phyloP scores from a whole-genome alignment of 2,113 vertebrate genomes.

The Grammomys dolichurus region DNA sequence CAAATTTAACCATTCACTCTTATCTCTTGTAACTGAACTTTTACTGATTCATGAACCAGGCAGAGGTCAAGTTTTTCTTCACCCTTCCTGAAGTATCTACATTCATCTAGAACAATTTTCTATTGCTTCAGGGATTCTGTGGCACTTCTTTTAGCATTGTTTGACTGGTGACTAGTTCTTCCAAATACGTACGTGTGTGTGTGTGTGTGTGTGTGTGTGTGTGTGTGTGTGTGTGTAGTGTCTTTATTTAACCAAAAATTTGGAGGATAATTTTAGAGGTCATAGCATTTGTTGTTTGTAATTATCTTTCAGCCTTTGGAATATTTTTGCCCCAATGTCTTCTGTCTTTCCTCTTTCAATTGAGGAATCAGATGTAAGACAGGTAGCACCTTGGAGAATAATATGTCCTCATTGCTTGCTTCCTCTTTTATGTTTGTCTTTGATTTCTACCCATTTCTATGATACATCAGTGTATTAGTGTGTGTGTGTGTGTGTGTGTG shows the following conservation, averaged over 20 bases:
- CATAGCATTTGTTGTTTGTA: background rate
- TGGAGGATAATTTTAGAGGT: background rate
- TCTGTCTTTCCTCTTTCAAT: constrained; percentile 1
- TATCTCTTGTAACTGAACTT: constrained; percentile 12
- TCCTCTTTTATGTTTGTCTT: constrained; percentile 26
- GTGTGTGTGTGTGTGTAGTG: background rate
- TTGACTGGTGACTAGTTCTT: background rate
- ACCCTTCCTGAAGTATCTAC: background rate
- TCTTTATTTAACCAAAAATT: constrained; percentile 12
- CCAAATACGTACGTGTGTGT: background rate
- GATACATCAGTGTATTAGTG: background rate
- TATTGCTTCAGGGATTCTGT: background rate
- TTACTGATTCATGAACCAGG: background rate
- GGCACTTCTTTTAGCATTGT: background rate
- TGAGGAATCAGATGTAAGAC: background rate
- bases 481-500: too few species aligned
- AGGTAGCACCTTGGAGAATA: background rate
- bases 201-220: too few species aligned
- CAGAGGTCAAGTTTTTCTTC: background rate
- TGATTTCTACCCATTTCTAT: constrained; percentile 1
- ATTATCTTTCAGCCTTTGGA: background rate
- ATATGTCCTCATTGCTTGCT: background rate
- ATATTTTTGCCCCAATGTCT: background rate
- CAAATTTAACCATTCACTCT: too few species aligned
- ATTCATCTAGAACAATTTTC: background rate